Evolutionary conservation across 35 echinoderm and acorn worm species (phyloP), one percentile per base, ranked within the genome.

Genomic region (Stichopus chloronotus): DNA sequence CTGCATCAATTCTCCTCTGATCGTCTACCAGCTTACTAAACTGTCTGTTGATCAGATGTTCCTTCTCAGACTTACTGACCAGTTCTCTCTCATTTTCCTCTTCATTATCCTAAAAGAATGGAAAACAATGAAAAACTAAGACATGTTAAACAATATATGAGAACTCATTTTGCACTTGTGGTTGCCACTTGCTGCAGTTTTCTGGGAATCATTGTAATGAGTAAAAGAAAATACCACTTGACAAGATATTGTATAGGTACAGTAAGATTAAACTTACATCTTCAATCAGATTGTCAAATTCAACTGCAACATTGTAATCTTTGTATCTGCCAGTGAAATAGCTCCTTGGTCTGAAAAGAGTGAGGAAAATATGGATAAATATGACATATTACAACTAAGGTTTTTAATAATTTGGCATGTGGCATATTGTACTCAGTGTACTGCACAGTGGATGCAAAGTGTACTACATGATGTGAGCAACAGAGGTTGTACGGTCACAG

Each of bases 241-340:
- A 43, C 3, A 43, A 43, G 30, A 43, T 43, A 43, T 43, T 43
- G 30, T 3, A 43, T 43, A 43, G 59, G 59, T 61, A n/a, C n/a
- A n/a, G n/a, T n/a, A n/a, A 80, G 14, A 0, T 11, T 8, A 52
- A 85, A 97, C 96, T 95, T 95, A 97, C 96, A 93, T 97, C 96
- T 59, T 97, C 96, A 54, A 97, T 97, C 7, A 97, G 92, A 59
- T 95, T 97, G 61, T 97, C 96, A 95, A 97, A 97, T 82, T 97
- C 96, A 76, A 97, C 94, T 11, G 55, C 94, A 57, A 95, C 94
- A 57, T 95, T 79, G 87, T 90, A 95, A 52, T 95, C 92, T 56
- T 93, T 92, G 57, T 95, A 95, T 60, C 91, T 76, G n/a, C 94
- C 94, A 57, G 69, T 78, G 56, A 95, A 95, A 81, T 95, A 95